Evolutionary conservation across 2,797 vertebrate species (phyloP), one percentile per base, ranked within the genome.

Genomic region (Oreortyx pictus): DNA sequence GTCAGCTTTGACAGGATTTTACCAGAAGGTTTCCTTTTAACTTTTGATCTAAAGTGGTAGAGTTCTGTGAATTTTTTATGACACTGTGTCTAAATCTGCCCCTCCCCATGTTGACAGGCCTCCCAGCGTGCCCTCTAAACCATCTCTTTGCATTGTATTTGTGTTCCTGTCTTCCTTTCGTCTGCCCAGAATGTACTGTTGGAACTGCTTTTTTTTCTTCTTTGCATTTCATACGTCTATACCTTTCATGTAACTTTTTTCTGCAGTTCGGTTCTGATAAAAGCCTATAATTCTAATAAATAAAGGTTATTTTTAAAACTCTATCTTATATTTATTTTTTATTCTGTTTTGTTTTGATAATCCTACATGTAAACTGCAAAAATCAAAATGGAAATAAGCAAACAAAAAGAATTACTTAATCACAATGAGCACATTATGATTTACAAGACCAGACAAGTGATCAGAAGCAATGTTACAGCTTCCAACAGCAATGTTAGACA

Each of bases 11-110:
- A 89, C 65, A 75, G 71, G 57, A 86, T 91, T 87, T 77, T 74
- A 60, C 89, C 60, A n/a, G 44, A 95, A 93, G 74, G 19, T 82
- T 95, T 90, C 54, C 61, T 94, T 95, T 86, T 83, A 78, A 72
- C 44, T 86, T 93, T 49, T 82, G 60, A 86, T 95, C 9, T 13
- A 16, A 20, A 70, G 2, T 1, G 3, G 33, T 56, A 90, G 75
- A 86, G 50, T 29, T 91, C 41, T 4, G 20, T 77, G 37, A 85
- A 56, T 94, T 85, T 86, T 93, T 89, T 71, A 87, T 81, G 59
- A 27, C 8, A 6, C 1, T 17, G 24, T 79, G 37, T 84, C 68
- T 88, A 62, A 88, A 82, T 50, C 46, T 47, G 27, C 71, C 8
- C 57, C 18, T 72, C 33, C 9, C 2, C 4, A 12, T 43, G 12